Evolutionary conservation across 2,888 invertebrate species (phyloP).

Genomic region (Drosophila testacea): DNA sequence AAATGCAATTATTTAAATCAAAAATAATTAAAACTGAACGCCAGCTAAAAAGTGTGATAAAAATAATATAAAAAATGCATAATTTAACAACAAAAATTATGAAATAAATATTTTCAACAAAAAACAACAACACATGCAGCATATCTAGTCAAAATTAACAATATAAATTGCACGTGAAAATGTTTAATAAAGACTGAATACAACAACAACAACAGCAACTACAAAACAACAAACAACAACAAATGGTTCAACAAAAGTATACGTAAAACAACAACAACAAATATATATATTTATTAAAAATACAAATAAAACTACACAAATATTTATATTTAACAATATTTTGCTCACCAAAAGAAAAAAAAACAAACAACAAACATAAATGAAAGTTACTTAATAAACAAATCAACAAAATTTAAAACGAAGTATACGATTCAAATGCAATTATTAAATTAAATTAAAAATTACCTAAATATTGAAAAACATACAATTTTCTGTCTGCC

Average conservation of each 20-base stretch:
- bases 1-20: conserved; percentile 49
- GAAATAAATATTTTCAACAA: conserved; percentile 28
- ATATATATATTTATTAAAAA: conserved; percentile 54
- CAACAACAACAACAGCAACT: conserved; percentile 48
- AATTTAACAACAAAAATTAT: conserved; percentile 29
- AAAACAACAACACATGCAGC: conserved; percentile 58
- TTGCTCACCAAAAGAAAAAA: conserved; percentile 76
- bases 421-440: conserved; percentile 84
- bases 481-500: conserved; percentile 68
- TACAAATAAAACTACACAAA: conserved; percentile 48
- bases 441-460: conserved; percentile 81
- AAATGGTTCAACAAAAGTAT: conserved; percentile 84
- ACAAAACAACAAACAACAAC: conserved; percentile 64
- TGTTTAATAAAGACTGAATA: conserved; percentile 79
- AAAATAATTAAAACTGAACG: conserved; percentile 39
- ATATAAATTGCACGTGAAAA: conserved; percentile 56
- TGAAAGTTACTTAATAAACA: conserved; percentile 57
- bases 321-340: conserved; percentile 74
- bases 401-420: conserved; percentile 62
- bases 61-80: conserved; percentile 30
- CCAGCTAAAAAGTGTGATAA: conserved; percentile 66
- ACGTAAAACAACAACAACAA: conserved; percentile 78
- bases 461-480: conserved; percentile 53
- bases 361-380: conserved; percentile 42
- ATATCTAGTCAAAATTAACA: conserved; percentile 81